Evolutionary conservation across 2,113 vertebrate species (phyloP).

Genomic region (Peromyscus leucopus): DNA sequence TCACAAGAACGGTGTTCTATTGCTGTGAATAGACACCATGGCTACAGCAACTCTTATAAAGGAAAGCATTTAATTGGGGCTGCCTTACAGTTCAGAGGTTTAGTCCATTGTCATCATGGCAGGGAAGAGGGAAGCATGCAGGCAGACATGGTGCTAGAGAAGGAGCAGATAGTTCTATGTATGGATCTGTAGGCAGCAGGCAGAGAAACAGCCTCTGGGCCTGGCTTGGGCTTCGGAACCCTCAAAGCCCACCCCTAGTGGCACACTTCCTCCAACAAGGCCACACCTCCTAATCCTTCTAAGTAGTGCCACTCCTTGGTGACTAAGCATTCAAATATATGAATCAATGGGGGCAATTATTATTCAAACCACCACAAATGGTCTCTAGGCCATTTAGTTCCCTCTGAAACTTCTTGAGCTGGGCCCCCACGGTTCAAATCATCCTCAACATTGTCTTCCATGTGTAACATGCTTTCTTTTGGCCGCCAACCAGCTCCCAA

Average conservation of each 20-base stretch:
- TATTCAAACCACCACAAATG: not conserved
- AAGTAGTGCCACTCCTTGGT: not conserved
- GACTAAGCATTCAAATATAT: not conserved
- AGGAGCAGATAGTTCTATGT: not conserved
- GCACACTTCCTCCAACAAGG: not conserved
- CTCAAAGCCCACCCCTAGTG: not conserved
- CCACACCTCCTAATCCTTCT: not conserved
- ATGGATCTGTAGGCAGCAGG: not conserved
- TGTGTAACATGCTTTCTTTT: not conserved
- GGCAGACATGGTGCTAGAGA: not conserved
- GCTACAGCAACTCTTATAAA: not conserved
- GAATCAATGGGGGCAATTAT: not conserved
- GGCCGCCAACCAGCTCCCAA: not conserved
- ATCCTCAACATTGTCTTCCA: not conserved
- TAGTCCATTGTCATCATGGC: not conserved
- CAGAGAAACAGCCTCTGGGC: not conserved
- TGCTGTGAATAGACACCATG: not conserved
- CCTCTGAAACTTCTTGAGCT: not conserved
- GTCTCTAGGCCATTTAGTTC: not conserved
- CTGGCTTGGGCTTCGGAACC: not conserved
- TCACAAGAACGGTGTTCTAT: not conserved
- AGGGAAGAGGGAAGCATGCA: not conserved
- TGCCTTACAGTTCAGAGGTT: not conserved
- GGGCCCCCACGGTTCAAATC: not conserved
- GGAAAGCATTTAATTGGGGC: not conserved